Evolutionary conservation across 2,797 vertebrate species (phyloP).

Genomic region (Melanotaenia boesemani): DNA sequence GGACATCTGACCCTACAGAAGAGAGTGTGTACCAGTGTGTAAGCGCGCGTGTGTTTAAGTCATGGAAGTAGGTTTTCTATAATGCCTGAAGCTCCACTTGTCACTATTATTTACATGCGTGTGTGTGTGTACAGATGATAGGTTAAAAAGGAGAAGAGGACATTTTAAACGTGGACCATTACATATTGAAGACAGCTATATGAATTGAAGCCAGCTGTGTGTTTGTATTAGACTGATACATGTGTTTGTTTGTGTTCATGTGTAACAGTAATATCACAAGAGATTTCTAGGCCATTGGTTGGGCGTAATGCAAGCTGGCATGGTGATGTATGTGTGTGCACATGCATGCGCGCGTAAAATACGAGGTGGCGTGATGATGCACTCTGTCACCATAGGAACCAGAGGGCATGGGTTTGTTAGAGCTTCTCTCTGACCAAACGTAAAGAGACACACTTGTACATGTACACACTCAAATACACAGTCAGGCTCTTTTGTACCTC

Average conservation of each 20-base stretch:
- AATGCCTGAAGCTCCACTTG: conserved; percentile 59
- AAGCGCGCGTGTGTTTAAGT: conserved; percentile 27
- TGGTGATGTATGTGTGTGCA: conserved; percentile 39
- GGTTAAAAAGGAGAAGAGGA: conserved; percentile 26
- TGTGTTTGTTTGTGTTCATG: conserved; percentile 41
- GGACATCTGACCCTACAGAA: conserved; percentile 80
- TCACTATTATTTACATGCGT: conserved; percentile 56
- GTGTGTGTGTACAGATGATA: not conserved
- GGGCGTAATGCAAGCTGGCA: conserved; percentile 74
- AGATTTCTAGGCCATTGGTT: conserved; percentile 77
- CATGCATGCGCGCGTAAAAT: conserved; percentile 42
- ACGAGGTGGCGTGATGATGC: conserved; percentile 70
- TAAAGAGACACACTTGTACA: conserved; percentile 64
- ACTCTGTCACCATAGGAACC: conserved; percentile 75
- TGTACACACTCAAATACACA: conserved; percentile 26
- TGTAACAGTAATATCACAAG: conserved; percentile 72
- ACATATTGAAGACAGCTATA: conserved; percentile 38
- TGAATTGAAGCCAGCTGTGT: conserved; percentile 35
- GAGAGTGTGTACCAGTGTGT: conserved; percentile 45
- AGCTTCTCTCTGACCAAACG: conserved; percentile 63
- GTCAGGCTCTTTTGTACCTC: conserved; percentile 20
- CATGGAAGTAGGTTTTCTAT: conserved; percentile 50
- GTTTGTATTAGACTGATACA: conserved; percentile 19
- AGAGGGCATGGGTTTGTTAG: conserved; percentile 74
- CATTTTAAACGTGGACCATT: conserved; percentile 32